These are phyloP conservation scores for Catamblyrhynchus diadema DNA, from an alignment of 2,797 vertebrate species.

Conservation along the genomic window DNA sequence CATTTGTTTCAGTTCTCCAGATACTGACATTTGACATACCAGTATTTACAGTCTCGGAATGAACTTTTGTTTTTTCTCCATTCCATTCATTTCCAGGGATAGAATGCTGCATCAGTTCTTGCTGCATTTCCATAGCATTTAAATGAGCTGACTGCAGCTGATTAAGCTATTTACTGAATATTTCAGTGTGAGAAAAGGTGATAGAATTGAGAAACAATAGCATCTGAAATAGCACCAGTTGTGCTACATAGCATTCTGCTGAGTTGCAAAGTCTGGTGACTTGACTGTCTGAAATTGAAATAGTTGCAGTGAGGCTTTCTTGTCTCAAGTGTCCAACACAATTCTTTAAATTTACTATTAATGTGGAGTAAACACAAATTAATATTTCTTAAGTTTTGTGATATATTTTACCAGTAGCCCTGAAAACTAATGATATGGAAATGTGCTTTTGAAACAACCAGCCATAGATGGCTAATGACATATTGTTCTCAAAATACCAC, in stretches of 20 bases:
- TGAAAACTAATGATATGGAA: background rate
- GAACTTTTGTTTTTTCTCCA: background rate
- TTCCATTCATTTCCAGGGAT: background rate
- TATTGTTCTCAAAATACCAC: background rate
- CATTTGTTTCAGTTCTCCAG: background rate
- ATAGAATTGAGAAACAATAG: background rate
- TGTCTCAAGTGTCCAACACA: background rate
- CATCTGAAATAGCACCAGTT: background rate
- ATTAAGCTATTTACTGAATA: background rate
- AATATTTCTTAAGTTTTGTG: background rate
- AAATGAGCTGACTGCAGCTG: background rate
- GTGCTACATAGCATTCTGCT: background rate
- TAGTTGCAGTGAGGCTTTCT: background rate
- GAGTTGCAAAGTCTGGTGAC: background rate
- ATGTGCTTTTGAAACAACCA: background rate
- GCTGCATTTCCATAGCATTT: background rate
- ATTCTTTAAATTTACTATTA: background rate
- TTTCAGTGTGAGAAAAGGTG: background rate
- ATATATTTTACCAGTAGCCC: background rate
- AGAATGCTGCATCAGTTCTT: background rate
- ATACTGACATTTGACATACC: background rate
- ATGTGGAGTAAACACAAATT: background rate
- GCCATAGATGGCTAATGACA: background rate
- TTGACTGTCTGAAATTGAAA: background rate
- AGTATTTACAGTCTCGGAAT: background rate